Evolutionary conservation across 1,140 invertebrate genomes (phyloP), one percentile per base, ranked within the genome.

Genomic region (Gonioctena quinquepunctata): DNA sequence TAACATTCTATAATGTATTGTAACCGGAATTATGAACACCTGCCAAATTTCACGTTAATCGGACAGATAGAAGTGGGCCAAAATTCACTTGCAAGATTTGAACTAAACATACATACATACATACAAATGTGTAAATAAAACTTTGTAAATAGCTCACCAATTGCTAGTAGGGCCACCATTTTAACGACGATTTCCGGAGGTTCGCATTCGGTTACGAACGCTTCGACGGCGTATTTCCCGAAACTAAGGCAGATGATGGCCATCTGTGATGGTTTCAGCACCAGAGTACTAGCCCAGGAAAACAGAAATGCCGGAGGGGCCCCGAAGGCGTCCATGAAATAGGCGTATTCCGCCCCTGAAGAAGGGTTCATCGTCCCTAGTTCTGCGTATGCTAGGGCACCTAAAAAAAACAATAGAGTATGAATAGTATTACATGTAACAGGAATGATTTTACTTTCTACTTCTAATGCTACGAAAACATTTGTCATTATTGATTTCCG

Each of bases 241-340:
- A 97, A 98, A 72, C 95, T 96, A 72, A 97, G 85, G 79, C 93
- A 94, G 78, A 97, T 96, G 78, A 98, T 96, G 66, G 94, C 94
- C 90, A 96, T 92, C 83, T 96, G 95, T 33, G 94, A 94, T 61
- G 95, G 94, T 85, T 97, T 97, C 65, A 97, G 87, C 61, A 97
- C 92, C 77, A 97, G 87, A 33, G 95, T 94, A 70, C 82, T 82
- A 75, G 94, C 93, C 95, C 95, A 96, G 76, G 93, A 93, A 84
- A 96, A 96, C 28, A 97, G 87, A 83, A 96, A 97, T 68, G 94
- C 94, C 54, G 94, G 93, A 61, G 95, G 89, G 72, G 93, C 90
- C 67, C 94, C 94, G 84, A 94, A 95, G 48, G 93, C 94, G 79
- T 94, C 92, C 90, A 95, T 93, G 80, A 95, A 94, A 80, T 96